Evolutionary conservation across 92 coral and sea anemone species (phyloP), one percentile per base, ranked within the genome.

Genomic region (Meandrina meandrites): DNA sequence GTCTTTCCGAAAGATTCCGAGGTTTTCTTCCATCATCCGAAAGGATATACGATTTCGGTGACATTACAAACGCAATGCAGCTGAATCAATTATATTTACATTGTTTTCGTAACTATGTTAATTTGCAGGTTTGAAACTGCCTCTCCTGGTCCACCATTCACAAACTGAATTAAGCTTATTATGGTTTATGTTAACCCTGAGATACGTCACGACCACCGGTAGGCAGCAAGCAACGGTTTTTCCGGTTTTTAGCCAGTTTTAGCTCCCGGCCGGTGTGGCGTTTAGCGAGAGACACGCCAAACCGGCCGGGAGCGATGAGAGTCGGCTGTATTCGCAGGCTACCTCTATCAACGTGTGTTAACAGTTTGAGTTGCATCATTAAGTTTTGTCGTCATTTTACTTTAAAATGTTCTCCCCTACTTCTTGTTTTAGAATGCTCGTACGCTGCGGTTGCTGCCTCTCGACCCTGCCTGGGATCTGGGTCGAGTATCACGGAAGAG

Each of bases 391-490:
- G 45, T 6, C 45, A 40, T 40, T 40, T 2, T 40, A 40, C 24
- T 2, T 10, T 16, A 6, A 70, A 71, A 36, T 7, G 9, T 10
- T 3, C n/a, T 1, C 16, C 5, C 12, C 14, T 8, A 36, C 4
- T 35, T 73, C 78, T 73, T 73, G 73, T 27, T 40, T 8, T 13
- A 73, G 78, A 37, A 21, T 79, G 83, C 34, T 32, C 83, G 47
- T 79, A 17, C 7, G 69, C 83, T 57, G 83, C 24, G 5, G 72
- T 79, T 14, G 51, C 24, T 5, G 51, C 69, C 9, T 15, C 51
- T 3, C 24, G 35, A 21, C 50, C 53, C 42, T 79, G 83, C 22
- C 21, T 1, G 3, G 72, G 28, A 56, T 15, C 19, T 5, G 68
- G 40, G 8, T 2, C 17, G 6, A 13, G 30, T 19, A 17, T 62